Conservation (phyloP, 1,140 invertebrate genomes). For the Spodoptera litura region DNA sequence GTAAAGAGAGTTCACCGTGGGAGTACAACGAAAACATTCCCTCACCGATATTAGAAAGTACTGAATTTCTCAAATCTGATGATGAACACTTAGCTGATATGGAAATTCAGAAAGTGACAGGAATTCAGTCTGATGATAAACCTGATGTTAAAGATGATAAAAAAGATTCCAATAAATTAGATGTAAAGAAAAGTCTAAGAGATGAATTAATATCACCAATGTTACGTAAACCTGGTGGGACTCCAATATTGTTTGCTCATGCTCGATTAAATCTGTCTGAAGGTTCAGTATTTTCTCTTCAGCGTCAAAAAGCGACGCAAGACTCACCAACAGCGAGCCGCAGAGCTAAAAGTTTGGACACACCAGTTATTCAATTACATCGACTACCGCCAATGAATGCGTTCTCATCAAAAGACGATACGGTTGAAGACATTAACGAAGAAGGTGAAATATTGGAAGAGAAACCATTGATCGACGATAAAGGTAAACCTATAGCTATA, state of each 20-base stretch:
- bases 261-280: slow-evolving; percentile 92
- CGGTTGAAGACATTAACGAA: slow-evolving; percentile 90
- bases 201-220: slow-evolving; percentile 87
- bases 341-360: slow-evolving; percentile 93
- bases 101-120: slow-evolving; percentile 84
- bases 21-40: slow-evolving; percentile 88
- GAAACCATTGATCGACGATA: slow-evolving; percentile 85
- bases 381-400: slow-evolving; percentile 93
- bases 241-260: slow-evolving; percentile 92
- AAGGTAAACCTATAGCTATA: slow-evolving; percentile 57
- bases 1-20: slow-evolving; percentile 86
- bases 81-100: slow-evolving; percentile 85
- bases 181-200: slow-evolving; percentile 79
- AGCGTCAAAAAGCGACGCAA: slow-evolving; percentile 90
- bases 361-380: slow-evolving; percentile 92
- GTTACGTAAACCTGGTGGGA: slow-evolving; percentile 89
- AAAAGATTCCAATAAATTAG: slow-evolving; percentile 69
- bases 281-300: slow-evolving; percentile 91
- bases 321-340: slow-evolving; percentile 91
- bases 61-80: slow-evolving; percentile 87
- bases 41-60: slow-evolving; percentile 87
- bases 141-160: slow-evolving; percentile 65
- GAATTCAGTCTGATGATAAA: slow-evolving; percentile 71
- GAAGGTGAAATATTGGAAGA: slow-evolving; percentile 88
- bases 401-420: slow-evolving; percentile 95